Conservation (phyloP, 2,888 invertebrate species). For the Epistrophe grossulariae region DNA sequence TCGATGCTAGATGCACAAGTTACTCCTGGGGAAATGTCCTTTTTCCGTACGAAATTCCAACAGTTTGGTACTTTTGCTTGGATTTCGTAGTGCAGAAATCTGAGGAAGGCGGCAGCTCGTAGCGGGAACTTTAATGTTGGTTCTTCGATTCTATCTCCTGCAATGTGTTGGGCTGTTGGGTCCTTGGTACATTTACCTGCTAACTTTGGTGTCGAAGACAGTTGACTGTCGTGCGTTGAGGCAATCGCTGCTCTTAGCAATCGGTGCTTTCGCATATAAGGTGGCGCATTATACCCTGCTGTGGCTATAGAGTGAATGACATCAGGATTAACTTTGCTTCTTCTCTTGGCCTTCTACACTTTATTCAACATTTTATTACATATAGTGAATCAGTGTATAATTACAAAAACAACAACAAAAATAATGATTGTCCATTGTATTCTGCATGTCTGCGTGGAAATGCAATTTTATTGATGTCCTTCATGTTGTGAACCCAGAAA, state of each 20-base stretch:
- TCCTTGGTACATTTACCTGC: conserved; percentile 63
- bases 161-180: conserved; percentile 16
- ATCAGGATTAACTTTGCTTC: conserved; percentile 59
- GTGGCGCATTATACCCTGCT: conserved; percentile 23
- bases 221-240: conserved; percentile 74
- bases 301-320: conserved; percentile 50
- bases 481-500: conserved; percentile 17
- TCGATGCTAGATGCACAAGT: conserved; percentile 29
- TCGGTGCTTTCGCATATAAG: conserved; percentile 57
- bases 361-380: conserved; percentile 40
- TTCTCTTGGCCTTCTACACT: conserved; percentile 36
- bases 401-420: conserved; percentile 4
- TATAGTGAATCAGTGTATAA: conserved; percentile 43
- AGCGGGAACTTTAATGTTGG: conserved; percentile 1
- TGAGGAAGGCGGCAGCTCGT: conserved; percentile 62
- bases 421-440: conserved; percentile 3
- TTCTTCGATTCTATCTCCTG: conserved; percentile 18
- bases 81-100: conserved; percentile 55
- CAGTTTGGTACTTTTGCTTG: conserved; percentile 39
- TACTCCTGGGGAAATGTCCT: conserved; percentile 60
- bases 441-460: conserved; percentile 24
- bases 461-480: conserved; percentile 64
- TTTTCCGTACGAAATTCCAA: conserved; percentile 52
- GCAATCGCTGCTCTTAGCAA: conserved; percentile 70
- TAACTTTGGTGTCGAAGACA: conserved; percentile 62